Evolutionary conservation across 1,140 invertebrate species (phyloP), one percentile per base, ranked within the genome.

Genomic region (Thaumetopoea pityocampa): DNA sequence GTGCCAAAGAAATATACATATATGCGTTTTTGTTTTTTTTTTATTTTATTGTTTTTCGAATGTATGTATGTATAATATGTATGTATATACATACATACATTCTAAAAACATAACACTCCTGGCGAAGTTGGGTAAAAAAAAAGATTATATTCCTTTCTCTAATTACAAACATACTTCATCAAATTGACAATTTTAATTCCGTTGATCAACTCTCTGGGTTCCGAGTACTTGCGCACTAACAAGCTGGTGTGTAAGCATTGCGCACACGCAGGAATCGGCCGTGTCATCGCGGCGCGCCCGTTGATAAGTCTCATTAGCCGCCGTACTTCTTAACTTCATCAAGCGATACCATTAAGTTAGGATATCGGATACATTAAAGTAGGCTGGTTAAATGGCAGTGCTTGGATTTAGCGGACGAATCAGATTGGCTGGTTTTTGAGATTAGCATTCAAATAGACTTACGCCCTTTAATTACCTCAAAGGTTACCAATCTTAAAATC

Each of bases 261-360:
- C 51, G 51, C 53, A 41, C 52, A 68, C 59, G 54, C 56, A 63
- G 55, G 34, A 64, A 72, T 74, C 67, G 55, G 17, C 20, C 51
- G 51, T 67, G 69, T 72, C 67, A 72, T 73, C 67, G 52, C 38
- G 29, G 26, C 47, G 45, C 38, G 34, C 27, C 14, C 26, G 17
- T 34, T 47, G 72, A 73, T 73, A 77, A 71, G 53, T 43, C 69
- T 73, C 72, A 77, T 77, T 73, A 77, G 72, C 35, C 54, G 37
- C 48, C 28, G 53, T 55, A 34, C 43, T 50, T 61, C 55, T 66
- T 65, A 70, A 67, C 68, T 72, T 69, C 67, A 68, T 72, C 67
- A 68, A 52, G 43, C 40, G 66, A 73, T 67, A 65, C 47, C 44
- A 45, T 48, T 42, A 47, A 38, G 32, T 41, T 3, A 34, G 37